Evolutionary conservation across 2,797 vertebrate genomes (phyloP).

Genomic region (Hirundo rustica): DNA sequence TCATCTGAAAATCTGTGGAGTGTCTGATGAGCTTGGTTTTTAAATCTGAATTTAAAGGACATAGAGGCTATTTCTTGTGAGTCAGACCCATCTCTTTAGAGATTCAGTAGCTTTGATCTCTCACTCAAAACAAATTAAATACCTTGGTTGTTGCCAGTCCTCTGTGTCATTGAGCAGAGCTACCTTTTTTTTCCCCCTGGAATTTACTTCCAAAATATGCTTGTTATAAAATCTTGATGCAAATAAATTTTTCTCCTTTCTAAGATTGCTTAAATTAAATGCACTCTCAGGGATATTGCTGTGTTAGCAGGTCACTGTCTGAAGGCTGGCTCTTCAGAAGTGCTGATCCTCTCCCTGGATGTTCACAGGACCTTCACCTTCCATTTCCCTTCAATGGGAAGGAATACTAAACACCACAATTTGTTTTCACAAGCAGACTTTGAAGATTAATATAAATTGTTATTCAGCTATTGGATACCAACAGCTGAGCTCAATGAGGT

Average conservation of each 20-base stretch:
- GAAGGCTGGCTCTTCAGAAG: background rate
- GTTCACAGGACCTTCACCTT: background rate
- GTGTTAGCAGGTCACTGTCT: background rate
- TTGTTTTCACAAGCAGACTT: background rate
- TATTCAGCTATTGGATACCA: background rate
- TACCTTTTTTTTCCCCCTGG: background rate
- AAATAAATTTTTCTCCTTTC: background rate
- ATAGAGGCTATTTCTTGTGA: background rate
- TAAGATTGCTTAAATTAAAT: background rate
- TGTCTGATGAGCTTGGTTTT: background rate
- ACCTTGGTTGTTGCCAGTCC: background rate
- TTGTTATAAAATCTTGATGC: background rate
- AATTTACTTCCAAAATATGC: background rate
- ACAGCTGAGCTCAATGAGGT: background rate
- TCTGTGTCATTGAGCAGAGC: background rate
- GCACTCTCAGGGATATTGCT: background rate
- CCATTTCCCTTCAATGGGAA: background rate
- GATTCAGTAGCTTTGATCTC: constrained; percentile 13
- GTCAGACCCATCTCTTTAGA: background rate
- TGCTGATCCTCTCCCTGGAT: background rate
- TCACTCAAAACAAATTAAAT: background rate
- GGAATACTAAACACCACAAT: background rate
- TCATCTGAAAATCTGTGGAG: background rate
- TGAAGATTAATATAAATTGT: background rate
- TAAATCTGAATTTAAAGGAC: background rate